Conservation (phyloP, 2,797 vertebrate genomes). For the Sarcophilus harrisii region DNA sequence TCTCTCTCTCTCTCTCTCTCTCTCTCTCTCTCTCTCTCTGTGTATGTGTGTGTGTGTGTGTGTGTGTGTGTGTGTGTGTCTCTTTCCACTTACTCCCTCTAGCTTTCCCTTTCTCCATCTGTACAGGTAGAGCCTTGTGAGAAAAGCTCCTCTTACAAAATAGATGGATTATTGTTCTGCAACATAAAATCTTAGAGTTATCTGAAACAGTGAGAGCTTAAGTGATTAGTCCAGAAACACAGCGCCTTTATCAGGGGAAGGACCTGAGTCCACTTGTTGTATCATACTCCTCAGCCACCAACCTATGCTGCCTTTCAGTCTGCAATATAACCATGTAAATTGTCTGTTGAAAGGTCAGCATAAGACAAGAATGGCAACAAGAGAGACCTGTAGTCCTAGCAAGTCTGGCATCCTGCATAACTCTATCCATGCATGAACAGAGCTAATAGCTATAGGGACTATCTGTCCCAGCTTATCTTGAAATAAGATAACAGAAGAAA, state of each 20-base stretch:
- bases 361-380: background rate
- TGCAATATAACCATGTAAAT: background rate
- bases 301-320: background rate
- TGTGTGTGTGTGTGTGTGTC: background rate
- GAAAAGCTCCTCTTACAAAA: background rate
- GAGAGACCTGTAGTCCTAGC: background rate
- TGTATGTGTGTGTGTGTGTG: too few relatives aligned
- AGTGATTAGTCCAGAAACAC: background rate
- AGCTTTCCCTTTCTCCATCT: background rate
- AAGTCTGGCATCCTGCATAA: background rate
- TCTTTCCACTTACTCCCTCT: background rate
- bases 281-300: background rate
- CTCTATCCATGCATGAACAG: background rate
- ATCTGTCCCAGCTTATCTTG: background rate
- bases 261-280: background rate
- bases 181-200: background rate
- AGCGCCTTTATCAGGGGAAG: background rate
- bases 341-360: background rate
- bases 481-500: background rate
- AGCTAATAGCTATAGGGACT: background rate
- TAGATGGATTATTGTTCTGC: background rate
- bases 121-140: background rate
- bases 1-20: background rate
- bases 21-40: background rate
- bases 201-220: background rate